phyloP scores from a whole-genome alignment of 2,888 invertebrate species.

The Rhyacophila evoluta region DNA sequence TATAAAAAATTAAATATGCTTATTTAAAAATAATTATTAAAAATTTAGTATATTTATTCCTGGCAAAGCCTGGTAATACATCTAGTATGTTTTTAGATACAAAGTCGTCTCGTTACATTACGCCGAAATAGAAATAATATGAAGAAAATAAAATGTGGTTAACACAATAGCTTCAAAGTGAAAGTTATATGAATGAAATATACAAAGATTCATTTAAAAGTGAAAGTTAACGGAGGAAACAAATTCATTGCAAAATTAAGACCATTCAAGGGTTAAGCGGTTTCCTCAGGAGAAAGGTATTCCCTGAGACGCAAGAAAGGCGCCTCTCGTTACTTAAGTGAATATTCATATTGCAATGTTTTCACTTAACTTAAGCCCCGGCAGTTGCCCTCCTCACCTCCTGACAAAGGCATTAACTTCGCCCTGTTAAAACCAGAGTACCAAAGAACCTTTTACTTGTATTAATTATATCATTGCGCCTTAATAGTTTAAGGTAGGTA shows the following conservation, averaged over 20 bases:
- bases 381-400: slow-evolving; percentile 11
- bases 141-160: too few species aligned
- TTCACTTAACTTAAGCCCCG: slow-evolving; percentile 26
- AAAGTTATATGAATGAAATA: not conserved
- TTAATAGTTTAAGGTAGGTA: slow-evolving; percentile 12
- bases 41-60: too few species aligned
- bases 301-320: not conserved
- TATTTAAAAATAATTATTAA: too few species aligned
- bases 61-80: too few species aligned
- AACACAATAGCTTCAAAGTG: too few species aligned
- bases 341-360: slow-evolving; percentile 33
- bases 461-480: slow-evolving; percentile 2
- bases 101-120: too few species aligned
- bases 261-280: not conserved
- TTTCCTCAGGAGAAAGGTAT: not conserved
- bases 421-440: slow-evolving; percentile 13
- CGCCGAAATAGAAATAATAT: too few species aligned
- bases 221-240: not conserved
- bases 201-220: not conserved
- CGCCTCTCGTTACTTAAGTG: not conserved
- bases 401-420: slow-evolving; percentile 26
- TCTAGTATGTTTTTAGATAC: too few species aligned
- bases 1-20: too few species aligned
- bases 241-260: not conserved
- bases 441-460: slow-evolving; percentile 11